Evolutionary conservation across 2,797 vertebrate species (phyloP), one percentile per base, ranked within the genome.

Genomic region (Acrocephalus scirpaceus): DNA sequence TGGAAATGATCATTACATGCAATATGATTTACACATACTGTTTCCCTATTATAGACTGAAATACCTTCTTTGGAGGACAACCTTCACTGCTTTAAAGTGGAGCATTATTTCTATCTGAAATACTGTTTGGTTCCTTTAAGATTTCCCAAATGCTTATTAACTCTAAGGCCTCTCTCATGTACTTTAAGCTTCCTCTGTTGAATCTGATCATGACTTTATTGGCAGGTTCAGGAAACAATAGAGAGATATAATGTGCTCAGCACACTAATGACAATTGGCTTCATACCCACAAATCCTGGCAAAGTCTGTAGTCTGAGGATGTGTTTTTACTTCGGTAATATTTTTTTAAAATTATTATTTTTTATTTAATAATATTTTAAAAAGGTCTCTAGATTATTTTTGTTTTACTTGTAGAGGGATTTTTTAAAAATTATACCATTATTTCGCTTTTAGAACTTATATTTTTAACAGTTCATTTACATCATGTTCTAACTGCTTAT

Each of bases 401-500:
- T 57, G 5, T 48, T 92, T 73, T 61, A 20, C 13, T 79, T 70
- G 2, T 56, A 36, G 27, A 76, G 23, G 8, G 1, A 0, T 3
- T 40, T 74, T 62, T 71, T 42, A 0, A 64, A 20, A 71, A 9
- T 51, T 51, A 34, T 8, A 22, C 5, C 4, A 10, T 56, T 69
- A 40, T 13, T 86, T 75, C 65, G 16, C 11, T 45, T 90, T 95
- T 92, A 92, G 71, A 47, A 22, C 23, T 64, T 50, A 50, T 14
- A 36, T 93, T 96, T 92, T 94, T 61, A 92, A 75, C 34, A 64
- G 30, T 79, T 95, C 51, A n/a, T 91, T 95, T 88, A 58, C 36
- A 29, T n/a, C 27, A 45, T 83, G 17, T 38, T 29, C 51, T 80
- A 86, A 75, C 44, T 61, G 26, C 32, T 90, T 71, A 60, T 64